Evolutionary conservation across 30 jellyfish, hydroid and myxozoan genomes (phyloP), one percentile per base, ranked within the genome.

Genomic region (Aurelia sp.): DNA sequence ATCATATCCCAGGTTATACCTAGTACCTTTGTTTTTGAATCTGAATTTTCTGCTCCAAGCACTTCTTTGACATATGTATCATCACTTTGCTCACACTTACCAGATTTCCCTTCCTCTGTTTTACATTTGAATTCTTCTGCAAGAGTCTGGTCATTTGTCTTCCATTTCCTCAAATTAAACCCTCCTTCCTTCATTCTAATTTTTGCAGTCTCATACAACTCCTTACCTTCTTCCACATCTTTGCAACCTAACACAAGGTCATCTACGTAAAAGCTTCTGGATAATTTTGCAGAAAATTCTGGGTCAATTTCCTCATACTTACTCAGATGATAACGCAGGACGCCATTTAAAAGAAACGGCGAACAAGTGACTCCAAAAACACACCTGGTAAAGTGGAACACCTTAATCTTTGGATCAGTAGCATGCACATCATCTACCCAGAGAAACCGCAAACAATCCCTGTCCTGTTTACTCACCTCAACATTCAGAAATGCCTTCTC

Each of bases 181-280:
- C 97, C 93, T 24, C 84, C 97, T 18, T 35, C 81, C 35, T 59
- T 59, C 65, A 52, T 65, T 8, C 57, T 58, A 4, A 59, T 70
- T 64, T 24, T 88, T 15, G 93, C 88, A 13, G 88, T 24, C 21
- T 65, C 75, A 21, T 65, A 74, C 22, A 66, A 53, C 30, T 31
- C 51, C 62, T 51, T 60, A 44, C 67, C 94, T 51, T 70, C 89
- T 27, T 79, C 83, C 4, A 15, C 47, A 59, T 66, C 80, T 13
- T 58, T 30, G 5, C 94, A 48, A 18, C 97, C 94, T 21, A 59
- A 30, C 31, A 60, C 72, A n/a, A 90, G 61, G 84, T 80, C 97
- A 60, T 90, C 96, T 4, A 63, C 96, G 44, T 59, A 74, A 24
- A 80, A 50, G 33, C 63, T 64, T 9, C 65, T 63, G 16, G 70